Base-by-base conservation (phyloP, 2,888 invertebrate genomes). In the Leptinotarsa juncta region DNA sequence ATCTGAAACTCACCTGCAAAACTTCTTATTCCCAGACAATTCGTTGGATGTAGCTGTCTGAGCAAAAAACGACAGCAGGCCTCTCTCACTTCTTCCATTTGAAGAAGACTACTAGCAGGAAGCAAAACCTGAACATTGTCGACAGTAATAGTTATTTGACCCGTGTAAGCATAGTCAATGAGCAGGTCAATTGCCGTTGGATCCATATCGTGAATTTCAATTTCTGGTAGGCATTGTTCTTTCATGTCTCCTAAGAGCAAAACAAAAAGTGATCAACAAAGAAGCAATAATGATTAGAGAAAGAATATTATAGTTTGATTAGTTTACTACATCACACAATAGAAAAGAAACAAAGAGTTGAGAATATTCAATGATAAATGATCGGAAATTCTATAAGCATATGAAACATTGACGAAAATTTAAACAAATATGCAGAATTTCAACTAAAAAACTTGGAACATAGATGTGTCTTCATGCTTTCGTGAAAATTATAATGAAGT, bases 61-160 rank as follows among this genome's bases (percentile, higher is more conserved):
- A 94, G 90, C 74, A 95, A 89, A 87, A 94, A 94, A 83, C 92
- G 92, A 86, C 94, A 94, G 85, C 94, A 95, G 0, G 94, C 94
- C 81, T 93, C 93, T 53, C 92, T 86, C 26, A 93, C 93, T 70
- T 91, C 91, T 81, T 90, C 90, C 85, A 93, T 92, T 87, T 94
- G 94, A 78, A 94, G 89, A 80, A 94, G 89, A 82, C 93, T 93
- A 67, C 94, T 94, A 15, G 94, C 94, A 20, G 94, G 94, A 79
- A 95, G 88, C 73, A 94, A 86, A 16, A 90, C 89, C 81, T 88
- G 87, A 7, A 87, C 87, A 73, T 87, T 87, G 77, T 87, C 87
- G 4, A 86, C 82, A 10, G 87, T 87, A 65, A 87, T 87, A 72
- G 93, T 91, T 73, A 94, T 92, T 87, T 94, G 93, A 3, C 94